Evolutionary conservation across 2,797 vertebrate genomes (phyloP).

Genomic region (Malurus splendens): DNA sequence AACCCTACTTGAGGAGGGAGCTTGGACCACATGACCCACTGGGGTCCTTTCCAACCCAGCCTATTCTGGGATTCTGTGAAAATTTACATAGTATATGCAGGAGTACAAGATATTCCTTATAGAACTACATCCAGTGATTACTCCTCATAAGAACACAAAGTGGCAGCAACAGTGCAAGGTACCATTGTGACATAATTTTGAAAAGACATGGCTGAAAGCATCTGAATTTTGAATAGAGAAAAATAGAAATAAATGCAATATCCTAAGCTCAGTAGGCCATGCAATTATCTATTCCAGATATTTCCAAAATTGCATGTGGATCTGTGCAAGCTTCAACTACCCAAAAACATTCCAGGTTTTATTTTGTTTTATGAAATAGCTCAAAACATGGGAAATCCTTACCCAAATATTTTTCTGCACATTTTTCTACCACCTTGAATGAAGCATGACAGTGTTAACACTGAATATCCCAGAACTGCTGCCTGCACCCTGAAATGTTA

Average conservation of each 20-base stretch:
- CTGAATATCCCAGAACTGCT: background rate
- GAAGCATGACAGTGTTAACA: background rate
- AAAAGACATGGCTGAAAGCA: background rate
- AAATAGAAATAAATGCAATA: background rate
- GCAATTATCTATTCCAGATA: background rate
- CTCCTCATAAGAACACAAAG: background rate
- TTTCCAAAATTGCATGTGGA: background rate
- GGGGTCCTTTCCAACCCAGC: background rate
- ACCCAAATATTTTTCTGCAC: background rate
- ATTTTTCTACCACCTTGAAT: background rate
- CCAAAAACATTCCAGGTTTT: background rate
- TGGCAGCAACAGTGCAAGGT: background rate
- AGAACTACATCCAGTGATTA: background rate
- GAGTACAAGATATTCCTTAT: background rate
- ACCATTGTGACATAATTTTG: background rate
- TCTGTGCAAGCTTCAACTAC: background rate
- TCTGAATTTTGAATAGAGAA: background rate
- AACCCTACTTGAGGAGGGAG: background rate
- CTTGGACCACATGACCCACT: background rate
- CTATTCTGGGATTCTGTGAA: background rate
- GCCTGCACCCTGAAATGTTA: background rate
- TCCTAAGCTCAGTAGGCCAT: background rate
- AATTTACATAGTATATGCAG: background rate
- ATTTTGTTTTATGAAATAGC: background rate
- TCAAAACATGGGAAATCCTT: background rate